A percentile compares a stretch with the other conserved stretches of the same genome.
Conservation (phyloP, 2,888 invertebrate genomes). For the Malthinus seriepunctatus region DNA sequence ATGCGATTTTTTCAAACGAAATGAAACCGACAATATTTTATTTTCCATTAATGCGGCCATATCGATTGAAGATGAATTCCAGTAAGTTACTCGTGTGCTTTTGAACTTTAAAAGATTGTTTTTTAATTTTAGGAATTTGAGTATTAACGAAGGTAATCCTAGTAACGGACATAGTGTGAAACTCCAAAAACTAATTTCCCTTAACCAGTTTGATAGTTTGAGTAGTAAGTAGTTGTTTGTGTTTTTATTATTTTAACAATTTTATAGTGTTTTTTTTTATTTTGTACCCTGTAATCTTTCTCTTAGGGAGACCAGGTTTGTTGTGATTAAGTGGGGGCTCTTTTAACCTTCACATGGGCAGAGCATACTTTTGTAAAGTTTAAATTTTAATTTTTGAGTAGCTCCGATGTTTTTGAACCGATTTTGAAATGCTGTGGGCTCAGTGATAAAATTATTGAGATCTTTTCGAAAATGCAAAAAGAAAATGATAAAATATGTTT, state of each 20-base stretch:
- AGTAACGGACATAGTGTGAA: conserved; percentile 25
- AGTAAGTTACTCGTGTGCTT: conserved; percentile 22
- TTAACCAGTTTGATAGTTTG: conserved; percentile 33
- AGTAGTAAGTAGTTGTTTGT: conserved; percentile 30
- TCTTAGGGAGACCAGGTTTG: no score
- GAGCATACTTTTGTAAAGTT: no score
- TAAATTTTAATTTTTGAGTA: no score
- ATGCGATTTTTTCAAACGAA: conserved; percentile 73
- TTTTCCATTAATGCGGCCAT: conserved; percentile 74
- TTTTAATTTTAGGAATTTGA: conserved; percentile 8
- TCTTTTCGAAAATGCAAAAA: no score
- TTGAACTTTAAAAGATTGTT: not conserved
- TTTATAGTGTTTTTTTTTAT: not conserved
- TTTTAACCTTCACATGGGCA: no score
- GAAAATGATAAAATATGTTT: no score
- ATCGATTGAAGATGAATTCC: conserved; percentile 57
- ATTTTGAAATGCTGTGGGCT: no score
- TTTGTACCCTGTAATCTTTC: no score
- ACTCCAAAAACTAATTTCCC: conserved; percentile 33
- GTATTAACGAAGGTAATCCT: conserved; percentile 23
- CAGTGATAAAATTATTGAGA: no score
- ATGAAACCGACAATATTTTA: conserved; percentile 64
- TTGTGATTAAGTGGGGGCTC: no score
- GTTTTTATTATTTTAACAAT: not conserved
- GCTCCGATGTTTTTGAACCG: no score